Evolutionary conservation across 2,113 vertebrate genomes (phyloP), one percentile per base, ranked within the genome.

Genomic region (Chascanopsetta lugubris): DNA sequence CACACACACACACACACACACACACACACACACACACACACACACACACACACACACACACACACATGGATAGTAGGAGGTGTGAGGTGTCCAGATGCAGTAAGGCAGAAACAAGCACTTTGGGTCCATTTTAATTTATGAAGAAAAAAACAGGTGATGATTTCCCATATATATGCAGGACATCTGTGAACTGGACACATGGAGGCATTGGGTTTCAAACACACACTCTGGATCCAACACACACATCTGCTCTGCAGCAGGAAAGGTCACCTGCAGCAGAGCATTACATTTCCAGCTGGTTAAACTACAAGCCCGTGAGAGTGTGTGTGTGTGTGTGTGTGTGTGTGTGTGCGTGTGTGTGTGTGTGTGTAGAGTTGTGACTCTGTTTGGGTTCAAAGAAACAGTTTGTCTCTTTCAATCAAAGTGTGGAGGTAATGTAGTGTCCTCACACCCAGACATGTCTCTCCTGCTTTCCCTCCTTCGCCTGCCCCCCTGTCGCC

Each of bases 191-290:
- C 25, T 42, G 46, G 38, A 46, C 21, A 20, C 8, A 38, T 7
- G 60, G 42, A 56, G n/a, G 9, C 7, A 38, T 15, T 15, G 13
- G 13, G 38, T 26, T 27, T 42, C 17, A 42, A 42, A 42, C 17
- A 38, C 48, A 42, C 25, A 48, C 51, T 55, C 62, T 54, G 26
- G 53, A 20, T 42, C 61, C n/a, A 8, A 13, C 21, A 70, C 49
- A 57, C 58, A 65, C 50, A 67, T 43, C 43, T 46, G 61, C 24
- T n/a, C 13, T 51, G 50, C 50, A 67, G 60, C 43, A 49, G 54
- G 20, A 83, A 75, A 78, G 75, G 72, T 85, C 77, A 79, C 66
- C 75, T 72, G 61, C 64, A 78, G 75, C 30, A 26, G 24, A 67
- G 62, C 59, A 55, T 66, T 48, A 36, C 21, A 6, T 75, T 80